These are phyloP conservation scores for Chinchilla lanigera DNA, from an alignment of 2,113 vertebrate species.

Conservation along the genomic window DNA sequence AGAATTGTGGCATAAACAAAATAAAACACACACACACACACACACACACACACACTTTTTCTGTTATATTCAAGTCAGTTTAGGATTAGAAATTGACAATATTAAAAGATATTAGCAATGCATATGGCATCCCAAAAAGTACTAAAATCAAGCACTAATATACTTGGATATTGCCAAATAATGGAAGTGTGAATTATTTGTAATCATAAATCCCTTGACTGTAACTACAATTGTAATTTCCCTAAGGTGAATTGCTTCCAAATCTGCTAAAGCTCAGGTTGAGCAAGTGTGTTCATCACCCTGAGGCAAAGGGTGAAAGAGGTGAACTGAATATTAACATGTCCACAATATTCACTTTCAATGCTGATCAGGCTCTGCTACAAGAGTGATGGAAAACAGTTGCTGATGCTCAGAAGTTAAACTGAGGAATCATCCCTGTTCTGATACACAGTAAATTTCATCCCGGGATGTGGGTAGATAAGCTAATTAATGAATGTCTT, in stretches of 20 bases:
- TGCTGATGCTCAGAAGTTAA: constrained; percentile 55
- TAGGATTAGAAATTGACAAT: neutral
- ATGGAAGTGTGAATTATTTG: neutral
- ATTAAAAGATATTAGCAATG: neutral
- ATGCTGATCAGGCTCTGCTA: constrained; percentile 1
- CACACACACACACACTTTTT: neutral
- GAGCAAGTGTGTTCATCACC: constrained; percentile 18
- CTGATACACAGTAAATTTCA: constrained; percentile 1
- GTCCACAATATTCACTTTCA: neutral
- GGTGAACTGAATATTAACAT: constrained; percentile 61
- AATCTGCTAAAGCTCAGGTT: constrained; percentile 47
- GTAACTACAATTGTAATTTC: constrained; percentile 67
- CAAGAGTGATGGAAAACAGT: neutral
- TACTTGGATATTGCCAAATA: neutral
- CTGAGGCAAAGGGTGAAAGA: constrained; percentile 64
- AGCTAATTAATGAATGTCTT: constrained; percentile 67
- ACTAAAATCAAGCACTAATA: neutral
- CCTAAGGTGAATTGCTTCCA: constrained; percentile 65
- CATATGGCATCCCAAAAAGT: neutral
- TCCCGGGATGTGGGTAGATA: constrained; percentile 49
- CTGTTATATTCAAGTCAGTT: neutral
- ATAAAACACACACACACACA: neutral
- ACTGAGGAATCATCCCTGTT: constrained; percentile 57
- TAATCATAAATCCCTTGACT: constrained; percentile 52
- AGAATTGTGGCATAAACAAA: neutral